Evolutionary conservation across 2,888 invertebrate species (phyloP).

Genomic region (Pyralis farinalis): DNA sequence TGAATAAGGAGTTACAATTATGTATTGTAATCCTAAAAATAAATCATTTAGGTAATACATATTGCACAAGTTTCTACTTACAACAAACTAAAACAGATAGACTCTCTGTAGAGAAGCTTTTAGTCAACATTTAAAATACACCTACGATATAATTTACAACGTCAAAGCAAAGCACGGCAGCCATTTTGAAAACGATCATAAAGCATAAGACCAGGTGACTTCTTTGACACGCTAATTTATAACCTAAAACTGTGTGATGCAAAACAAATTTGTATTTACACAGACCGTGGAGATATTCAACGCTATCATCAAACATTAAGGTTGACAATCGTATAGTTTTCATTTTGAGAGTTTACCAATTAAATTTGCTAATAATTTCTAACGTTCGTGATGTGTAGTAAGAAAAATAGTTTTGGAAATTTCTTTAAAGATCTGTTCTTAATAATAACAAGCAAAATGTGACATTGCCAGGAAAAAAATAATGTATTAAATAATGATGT

Average conservation of each 20-base stretch:
- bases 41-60: too few species aligned
- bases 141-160: conserved; percentile 22
- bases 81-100: conserved; percentile 7
- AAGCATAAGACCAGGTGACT: conserved; percentile 1
- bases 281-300: not conserved
- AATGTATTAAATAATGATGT: not conserved
- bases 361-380: not conserved
- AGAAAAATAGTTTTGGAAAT: not conserved
- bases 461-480: not conserved
- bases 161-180: not conserved
- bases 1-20: too few species aligned
- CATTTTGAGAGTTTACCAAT: not conserved
- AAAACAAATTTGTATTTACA: not conserved
- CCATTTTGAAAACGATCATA: conserved; percentile 1
- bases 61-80: too few species aligned
- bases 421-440: not conserved
- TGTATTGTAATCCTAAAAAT: too few species aligned
- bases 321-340: not conserved
- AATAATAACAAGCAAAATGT: not conserved
- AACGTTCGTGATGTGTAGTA: not conserved
- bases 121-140: conserved; percentile 12
- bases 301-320: not conserved
- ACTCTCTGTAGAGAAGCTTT: conserved; percentile 25
- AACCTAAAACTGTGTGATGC: not conserved
- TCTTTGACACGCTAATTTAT: not conserved